These are phyloP conservation scores for Corella eumyota DNA, from an alignment of 23 tunicate genomes.

Conservation along the genomic window DNA sequence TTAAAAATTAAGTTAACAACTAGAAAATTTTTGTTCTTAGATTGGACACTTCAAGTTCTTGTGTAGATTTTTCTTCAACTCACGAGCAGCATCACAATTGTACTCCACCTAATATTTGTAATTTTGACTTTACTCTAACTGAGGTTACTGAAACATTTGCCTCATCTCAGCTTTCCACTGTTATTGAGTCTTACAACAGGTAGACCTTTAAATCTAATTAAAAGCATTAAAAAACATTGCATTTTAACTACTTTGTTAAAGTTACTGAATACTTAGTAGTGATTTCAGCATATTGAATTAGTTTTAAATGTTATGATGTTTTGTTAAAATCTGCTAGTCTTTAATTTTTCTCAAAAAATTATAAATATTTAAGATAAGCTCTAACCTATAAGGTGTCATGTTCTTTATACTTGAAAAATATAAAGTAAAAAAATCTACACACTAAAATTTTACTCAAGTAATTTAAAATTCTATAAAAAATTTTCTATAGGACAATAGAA, in stretches of 20 bases:
- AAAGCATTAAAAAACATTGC: background rate
- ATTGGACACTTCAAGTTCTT: conserved; percentile 18
- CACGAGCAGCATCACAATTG: conserved; percentile 19
- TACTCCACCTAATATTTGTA: conserved; percentile 52
- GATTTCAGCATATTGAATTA: background rate
- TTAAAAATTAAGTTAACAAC: no score
- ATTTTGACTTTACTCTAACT: conserved; percentile 29
- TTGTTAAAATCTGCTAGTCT: background rate
- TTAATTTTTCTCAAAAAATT: no score
- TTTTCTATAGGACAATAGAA: conserved; percentile 49
- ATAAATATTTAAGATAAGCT: no score
- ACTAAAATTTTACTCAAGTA: background rate
- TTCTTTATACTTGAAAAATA: background rate
- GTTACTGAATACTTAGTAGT: background rate
- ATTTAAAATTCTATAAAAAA: background rate
- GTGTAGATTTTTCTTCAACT: conserved; percentile 38
- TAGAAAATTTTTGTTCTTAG: background rate
- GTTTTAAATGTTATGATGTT: background rate
- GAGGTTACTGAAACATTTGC: conserved; percentile 52
- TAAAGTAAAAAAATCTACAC: background rate
- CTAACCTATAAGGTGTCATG: background rate
- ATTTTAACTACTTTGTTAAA: background rate
- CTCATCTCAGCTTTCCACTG: conserved; percentile 62
- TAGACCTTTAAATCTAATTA: background rate
- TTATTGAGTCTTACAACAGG: conserved; percentile 52